phyloP scores from a whole-genome alignment of 2,113 vertebrate species.

The Trichechus manatus region DNA sequence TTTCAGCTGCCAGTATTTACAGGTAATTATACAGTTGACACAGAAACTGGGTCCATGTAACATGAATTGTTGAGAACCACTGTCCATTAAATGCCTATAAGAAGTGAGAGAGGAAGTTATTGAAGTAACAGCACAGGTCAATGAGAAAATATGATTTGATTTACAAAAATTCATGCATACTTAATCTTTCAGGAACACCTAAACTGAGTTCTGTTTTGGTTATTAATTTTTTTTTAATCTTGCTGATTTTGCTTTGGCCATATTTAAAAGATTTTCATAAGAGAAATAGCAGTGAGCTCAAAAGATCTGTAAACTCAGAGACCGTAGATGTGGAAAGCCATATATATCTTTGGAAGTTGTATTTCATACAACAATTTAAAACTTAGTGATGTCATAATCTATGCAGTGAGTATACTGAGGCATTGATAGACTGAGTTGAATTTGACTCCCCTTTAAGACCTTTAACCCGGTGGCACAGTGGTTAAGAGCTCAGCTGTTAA shows the following conservation, averaged over 20 bases:
- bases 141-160: not conserved
- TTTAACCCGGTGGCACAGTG: no score
- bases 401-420: not conserved
- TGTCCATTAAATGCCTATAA: not conserved
- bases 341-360: not conserved
- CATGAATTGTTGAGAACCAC: not conserved
- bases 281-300: not conserved
- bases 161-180: not conserved
- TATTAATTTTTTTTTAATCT: not conserved
- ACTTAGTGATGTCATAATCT: not conserved
- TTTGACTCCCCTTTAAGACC: no score
- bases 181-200: not conserved
- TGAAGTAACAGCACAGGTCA: not conserved
- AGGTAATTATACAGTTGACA: not conserved
- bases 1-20: not conserved
- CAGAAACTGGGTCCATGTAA: not conserved
- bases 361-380: not conserved
- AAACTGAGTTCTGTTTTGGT: not conserved
- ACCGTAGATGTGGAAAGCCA: not conserved
- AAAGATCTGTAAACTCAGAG: not conserved
- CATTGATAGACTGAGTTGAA: not conserved
- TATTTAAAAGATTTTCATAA: not conserved
- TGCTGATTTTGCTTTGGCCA: not conserved
- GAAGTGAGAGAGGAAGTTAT: not conserved
- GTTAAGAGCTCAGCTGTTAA: no score